phyloP scores from a whole-genome alignment of 2,113 vertebrate species.

The Hemiprocne comata region DNA sequence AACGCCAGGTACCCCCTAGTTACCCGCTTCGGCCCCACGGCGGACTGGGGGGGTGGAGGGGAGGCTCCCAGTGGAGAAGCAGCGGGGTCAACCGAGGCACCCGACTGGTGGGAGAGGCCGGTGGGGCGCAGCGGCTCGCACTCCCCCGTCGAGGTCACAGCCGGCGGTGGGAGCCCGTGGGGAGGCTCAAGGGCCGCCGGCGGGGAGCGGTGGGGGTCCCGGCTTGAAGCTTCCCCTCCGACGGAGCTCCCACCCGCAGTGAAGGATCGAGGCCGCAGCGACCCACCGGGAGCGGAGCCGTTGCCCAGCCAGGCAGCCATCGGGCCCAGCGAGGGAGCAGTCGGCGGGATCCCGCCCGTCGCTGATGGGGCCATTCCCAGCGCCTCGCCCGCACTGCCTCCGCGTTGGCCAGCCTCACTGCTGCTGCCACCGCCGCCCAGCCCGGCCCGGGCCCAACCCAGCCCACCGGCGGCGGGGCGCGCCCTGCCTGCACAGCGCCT shows the following conservation, averaged over 20 bases:
- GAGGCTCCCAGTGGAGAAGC: not conserved
- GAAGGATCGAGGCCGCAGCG: not conserved
- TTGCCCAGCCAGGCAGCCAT: constrained; percentile 31
- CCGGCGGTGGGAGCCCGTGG: not conserved
- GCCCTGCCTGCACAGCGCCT: not conserved
- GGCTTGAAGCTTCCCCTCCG: not conserved
- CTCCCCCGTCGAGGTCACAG: not conserved
- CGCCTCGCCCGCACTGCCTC: not conserved
- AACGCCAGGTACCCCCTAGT: no score
- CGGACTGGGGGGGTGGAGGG: no score
- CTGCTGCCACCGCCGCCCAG: not conserved
- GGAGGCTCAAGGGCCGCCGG: not conserved
- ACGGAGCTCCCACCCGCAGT: not conserved
- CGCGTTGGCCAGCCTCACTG: not conserved
- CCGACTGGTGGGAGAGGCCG: no score
- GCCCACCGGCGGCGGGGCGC: not conserved
- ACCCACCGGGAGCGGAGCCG: constrained; percentile 11
- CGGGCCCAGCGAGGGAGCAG: constrained; percentile 19
- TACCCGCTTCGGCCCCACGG: not conserved
- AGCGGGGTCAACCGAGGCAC: not conserved
- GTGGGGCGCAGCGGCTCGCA: not conserved
- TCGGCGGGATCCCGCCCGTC: not conserved
- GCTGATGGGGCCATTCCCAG: not conserved
- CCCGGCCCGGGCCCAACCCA: not conserved
- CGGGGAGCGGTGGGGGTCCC: not conserved